Evolutionary conservation across 1,140 invertebrate species (phyloP).

Genomic region (Drosophila jambulina): DNA sequence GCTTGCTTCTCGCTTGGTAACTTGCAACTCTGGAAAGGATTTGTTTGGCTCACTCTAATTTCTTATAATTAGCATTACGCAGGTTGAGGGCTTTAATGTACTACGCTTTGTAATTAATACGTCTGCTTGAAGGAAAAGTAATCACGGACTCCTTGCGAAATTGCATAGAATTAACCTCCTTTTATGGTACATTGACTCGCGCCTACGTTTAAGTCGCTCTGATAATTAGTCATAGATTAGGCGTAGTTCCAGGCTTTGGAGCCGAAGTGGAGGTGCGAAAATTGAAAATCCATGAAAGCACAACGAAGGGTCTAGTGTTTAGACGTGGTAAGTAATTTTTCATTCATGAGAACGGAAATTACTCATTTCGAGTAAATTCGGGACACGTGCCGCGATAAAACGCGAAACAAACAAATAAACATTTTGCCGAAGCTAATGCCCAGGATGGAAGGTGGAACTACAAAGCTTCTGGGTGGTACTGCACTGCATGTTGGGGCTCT

Average conservation of each 20-base stretch:
- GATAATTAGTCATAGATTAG: conserved; percentile 64
- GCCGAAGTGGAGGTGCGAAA: conserved; percentile 30
- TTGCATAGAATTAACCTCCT: conserved; percentile 65
- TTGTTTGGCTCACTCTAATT: conserved; percentile 19
- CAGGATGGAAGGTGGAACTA: not conserved
- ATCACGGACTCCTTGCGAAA: conserved; percentile 38
- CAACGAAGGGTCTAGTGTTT: conserved; percentile 7
- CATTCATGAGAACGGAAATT: conserved; percentile 64
- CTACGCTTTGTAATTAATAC: conserved; percentile 58
- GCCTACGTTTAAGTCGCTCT: conserved; percentile 8
- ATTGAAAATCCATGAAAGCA: conserved; percentile 61
- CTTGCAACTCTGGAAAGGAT: not conserved
- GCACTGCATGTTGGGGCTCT: not conserved
- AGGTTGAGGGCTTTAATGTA: conserved; percentile 37
- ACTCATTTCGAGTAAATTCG: conserved; percentile 60
- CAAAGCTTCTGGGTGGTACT: not conserved
- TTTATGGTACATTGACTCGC: conserved; percentile 56
- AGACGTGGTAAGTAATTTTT: conserved; percentile 62
- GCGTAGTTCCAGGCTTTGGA: conserved; percentile 1
- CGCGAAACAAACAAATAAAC: conserved; percentile 32
- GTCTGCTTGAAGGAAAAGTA: conserved; percentile 49
- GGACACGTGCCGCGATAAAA: conserved; percentile 63
- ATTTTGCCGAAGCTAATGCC: conserved; percentile 29
- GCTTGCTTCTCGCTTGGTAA: not conserved
- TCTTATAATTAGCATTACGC: conserved; percentile 36